These are phyloP conservation scores for Idaea dimidiata DNA, from an alignment of 2,888 invertebrate species.

Conservation along the genomic window DNA sequence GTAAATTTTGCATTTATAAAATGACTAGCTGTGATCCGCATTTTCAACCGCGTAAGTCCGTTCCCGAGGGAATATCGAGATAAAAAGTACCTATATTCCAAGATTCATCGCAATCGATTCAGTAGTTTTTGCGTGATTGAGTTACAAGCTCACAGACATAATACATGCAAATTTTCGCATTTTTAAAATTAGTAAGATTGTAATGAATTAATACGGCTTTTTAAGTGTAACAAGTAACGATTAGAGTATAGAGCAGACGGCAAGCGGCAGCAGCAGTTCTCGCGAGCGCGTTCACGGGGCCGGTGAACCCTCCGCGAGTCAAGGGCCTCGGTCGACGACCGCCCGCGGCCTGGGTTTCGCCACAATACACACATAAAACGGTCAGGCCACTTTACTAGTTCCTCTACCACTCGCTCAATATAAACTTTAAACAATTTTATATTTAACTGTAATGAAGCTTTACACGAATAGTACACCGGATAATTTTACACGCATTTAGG, in stretches of 20 bases:
- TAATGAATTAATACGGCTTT: too few relatives aligned
- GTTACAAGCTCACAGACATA: too few relatives aligned
- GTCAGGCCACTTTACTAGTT: slow-evolving; percentile 45
- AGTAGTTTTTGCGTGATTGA: too few relatives aligned
- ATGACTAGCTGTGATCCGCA: too few relatives aligned
- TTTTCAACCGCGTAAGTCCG: too few relatives aligned
- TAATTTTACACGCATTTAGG: too few relatives aligned
- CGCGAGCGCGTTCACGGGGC: slow-evolving; percentile 58
- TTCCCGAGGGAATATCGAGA: too few relatives aligned
- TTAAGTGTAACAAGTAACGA: not conserved
- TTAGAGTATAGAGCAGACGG: slow-evolving; percentile 14
- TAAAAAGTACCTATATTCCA: too few relatives aligned
- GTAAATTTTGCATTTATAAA: too few relatives aligned
- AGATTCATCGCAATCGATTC: too few relatives aligned
- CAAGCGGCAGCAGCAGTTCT: slow-evolving; percentile 31
- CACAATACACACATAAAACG: slow-evolving; percentile 58
- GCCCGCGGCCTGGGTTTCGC: slow-evolving; percentile 61
- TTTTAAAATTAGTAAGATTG: too few relatives aligned
- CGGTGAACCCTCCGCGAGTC: slow-evolving; percentile 74
- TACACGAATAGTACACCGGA: not conserved
- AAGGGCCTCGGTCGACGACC: slow-evolving; percentile 80
- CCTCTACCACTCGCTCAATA: slow-evolving; percentile 24
- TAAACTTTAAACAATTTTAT: slow-evolving; percentile 26
- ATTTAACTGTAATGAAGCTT: slow-evolving; percentile 22
- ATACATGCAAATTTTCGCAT: too few relatives aligned